phyloP scores from a whole-genome alignment of 2,797 vertebrate species.

The Esox lucius region DNA sequence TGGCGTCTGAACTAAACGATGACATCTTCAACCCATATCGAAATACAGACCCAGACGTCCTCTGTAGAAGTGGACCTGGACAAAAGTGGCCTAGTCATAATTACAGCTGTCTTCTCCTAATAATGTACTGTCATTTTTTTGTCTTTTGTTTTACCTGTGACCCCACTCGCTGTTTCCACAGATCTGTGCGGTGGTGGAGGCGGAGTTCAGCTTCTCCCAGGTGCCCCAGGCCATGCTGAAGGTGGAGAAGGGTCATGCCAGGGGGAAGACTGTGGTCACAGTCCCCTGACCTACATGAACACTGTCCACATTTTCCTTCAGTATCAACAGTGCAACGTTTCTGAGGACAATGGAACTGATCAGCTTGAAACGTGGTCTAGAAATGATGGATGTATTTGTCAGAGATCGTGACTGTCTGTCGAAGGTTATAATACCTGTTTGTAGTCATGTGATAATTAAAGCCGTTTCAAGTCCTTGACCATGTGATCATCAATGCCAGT shows the following conservation, averaged over 20 bases:
- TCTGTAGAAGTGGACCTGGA: background rate
- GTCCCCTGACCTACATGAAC: conserved; percentile 51
- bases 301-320: background rate
- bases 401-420: background rate
- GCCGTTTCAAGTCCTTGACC: background rate
- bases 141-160: background rate
- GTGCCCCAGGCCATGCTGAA: conserved; percentile 91
- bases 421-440: background rate
- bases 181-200: conserved; percentile 89
- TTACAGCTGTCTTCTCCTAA: background rate
- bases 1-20: background rate
- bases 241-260: conserved; percentile 88
- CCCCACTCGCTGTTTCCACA: conserved; percentile 48
- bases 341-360: conserved; percentile 1
- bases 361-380: too few relatives aligned
- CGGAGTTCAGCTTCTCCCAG: conserved; percentile 85
- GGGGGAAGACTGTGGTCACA: conserved; percentile 91
- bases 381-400: too few relatives aligned
- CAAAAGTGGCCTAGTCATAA: background rate
- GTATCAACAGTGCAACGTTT: background rate
- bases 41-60: background rate
- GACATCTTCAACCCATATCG: background rate
- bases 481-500: background rate
- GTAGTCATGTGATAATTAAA: background rate
- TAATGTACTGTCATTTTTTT: background rate